phyloP scores from a whole-genome alignment of 1,140 invertebrate species.

The Zaprionus vittiger region DNA sequence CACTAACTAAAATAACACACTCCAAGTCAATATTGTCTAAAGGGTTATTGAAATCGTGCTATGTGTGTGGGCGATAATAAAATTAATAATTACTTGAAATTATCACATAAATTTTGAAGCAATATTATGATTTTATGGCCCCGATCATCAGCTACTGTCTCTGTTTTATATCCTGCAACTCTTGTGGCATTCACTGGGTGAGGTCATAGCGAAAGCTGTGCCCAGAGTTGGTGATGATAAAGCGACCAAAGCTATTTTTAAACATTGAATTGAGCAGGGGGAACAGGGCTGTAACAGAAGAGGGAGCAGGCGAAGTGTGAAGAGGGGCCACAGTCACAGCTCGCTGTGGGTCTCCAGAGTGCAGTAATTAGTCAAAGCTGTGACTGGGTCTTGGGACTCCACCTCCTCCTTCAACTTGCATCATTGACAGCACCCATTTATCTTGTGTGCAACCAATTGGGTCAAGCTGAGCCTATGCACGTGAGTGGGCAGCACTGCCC shows the following conservation, averaged over 20 bases:
- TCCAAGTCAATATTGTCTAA: background rate
- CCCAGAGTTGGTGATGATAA: conserved; percentile 4
- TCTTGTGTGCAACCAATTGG: conserved; percentile 58
- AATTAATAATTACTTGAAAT: background rate
- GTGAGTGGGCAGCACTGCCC: background rate
- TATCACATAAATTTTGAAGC: background rate
- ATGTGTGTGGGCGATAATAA: background rate
- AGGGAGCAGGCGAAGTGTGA: background rate
- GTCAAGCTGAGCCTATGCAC: conserved; percentile 55
- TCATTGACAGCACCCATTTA: conserved; percentile 55
- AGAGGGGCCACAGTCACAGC: background rate
- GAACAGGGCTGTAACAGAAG: background rate
- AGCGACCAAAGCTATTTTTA: conserved; percentile 24
- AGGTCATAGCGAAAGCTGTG: conserved; percentile 27
- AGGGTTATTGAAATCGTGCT: background rate
- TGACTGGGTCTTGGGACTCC: conserved; percentile 17
- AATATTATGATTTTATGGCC: conserved; percentile 1
- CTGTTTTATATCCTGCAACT: conserved; percentile 29
- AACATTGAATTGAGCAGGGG: conserved; percentile 11
- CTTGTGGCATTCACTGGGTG: conserved; percentile 18
- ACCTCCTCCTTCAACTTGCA: conserved; percentile 25
- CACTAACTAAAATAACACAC: background rate
- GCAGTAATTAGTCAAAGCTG: conserved; percentile 71
- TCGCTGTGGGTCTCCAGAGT: conserved; percentile 34
- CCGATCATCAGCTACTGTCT: background rate